phyloP scores from a whole-genome alignment of 2,888 invertebrate species.

The Sarcophaga rosellei region DNA sequence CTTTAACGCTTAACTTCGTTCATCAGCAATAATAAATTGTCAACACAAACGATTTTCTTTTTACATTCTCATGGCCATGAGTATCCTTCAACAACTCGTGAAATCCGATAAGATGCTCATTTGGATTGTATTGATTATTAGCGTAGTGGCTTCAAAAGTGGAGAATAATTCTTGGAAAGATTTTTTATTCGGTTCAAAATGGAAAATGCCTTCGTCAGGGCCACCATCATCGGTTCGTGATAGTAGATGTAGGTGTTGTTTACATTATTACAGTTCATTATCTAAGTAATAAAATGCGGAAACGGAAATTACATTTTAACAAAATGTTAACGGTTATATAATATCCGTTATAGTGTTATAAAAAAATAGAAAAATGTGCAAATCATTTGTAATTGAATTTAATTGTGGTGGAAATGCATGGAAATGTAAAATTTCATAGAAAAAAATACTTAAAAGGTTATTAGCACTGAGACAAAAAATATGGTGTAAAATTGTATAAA shows the following conservation, averaged over 20 bases:
- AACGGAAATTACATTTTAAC: background rate
- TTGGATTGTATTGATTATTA: slow-evolving; percentile 37
- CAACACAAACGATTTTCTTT: background rate
- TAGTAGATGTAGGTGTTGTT: slow-evolving; percentile 75
- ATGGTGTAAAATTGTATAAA: no score
- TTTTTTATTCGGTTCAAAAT: slow-evolving; percentile 77
- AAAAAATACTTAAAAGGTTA: background rate
- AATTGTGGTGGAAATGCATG: no score
- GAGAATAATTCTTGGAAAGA: slow-evolving; percentile 77
- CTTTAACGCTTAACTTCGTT: slow-evolving; percentile 51
- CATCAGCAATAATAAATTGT: background rate
- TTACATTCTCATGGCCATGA: slow-evolving; percentile 20
- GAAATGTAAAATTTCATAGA: background rate
- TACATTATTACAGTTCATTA: background rate
- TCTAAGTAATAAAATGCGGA: background rate
- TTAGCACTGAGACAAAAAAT: no score
- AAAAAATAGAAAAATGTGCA: background rate
- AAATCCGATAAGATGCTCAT: slow-evolving; percentile 20
- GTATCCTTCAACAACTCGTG: slow-evolving; percentile 54
- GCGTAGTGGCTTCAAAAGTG: slow-evolving; percentile 54
- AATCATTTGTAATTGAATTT: background rate
- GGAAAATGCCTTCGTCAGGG: slow-evolving; percentile 70
- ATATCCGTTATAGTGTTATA: background rate
- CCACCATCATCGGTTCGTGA: slow-evolving; percentile 69
- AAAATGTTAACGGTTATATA: background rate